Conservation (phyloP, 2,113 vertebrate genomes). For the Symphodus melops region DNA sequence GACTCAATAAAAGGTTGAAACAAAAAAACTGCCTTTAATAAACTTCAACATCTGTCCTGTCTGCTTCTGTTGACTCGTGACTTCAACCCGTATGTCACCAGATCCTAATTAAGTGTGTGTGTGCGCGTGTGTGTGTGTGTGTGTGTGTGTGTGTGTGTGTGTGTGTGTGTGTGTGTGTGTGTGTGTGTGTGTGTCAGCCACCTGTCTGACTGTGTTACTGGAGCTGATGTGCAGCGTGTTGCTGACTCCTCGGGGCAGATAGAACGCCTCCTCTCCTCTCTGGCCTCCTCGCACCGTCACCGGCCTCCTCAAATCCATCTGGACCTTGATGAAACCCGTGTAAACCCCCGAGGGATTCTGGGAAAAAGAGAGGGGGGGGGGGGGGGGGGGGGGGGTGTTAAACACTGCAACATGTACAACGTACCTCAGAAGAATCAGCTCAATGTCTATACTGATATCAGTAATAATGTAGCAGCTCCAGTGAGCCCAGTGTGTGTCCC, state of each 20-base stretch:
- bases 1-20: neutral
- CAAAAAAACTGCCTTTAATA: neutral
- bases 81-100: conserved; percentile 31
- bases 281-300: conserved; percentile 85
- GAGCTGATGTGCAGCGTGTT: conserved; percentile 98
- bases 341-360: conserved; percentile 88
- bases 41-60: conserved; percentile 2
- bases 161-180: conserved; percentile 32
- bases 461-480: neutral
- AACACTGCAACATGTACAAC: neutral
- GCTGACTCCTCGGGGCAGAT: conserved; percentile 84
- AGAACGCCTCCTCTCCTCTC: conserved; percentile 85
- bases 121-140: conserved; percentile 32
- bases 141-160: conserved; percentile 28
- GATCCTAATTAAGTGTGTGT: conserved; percentile 20
- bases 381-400: neutral
- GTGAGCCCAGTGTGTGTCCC: conserved; percentile 2
- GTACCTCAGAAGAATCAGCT: neutral
- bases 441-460: too few species aligned
- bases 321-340: conserved; percentile 98
- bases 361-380: conserved; percentile 8
- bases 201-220: conserved; percentile 91
- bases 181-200: conserved; percentile 62
- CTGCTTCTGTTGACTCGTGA: neutral
- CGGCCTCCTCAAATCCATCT: conserved; percentile 91